Percentiles rank a stretch among this genome's conserved stretches.
phyloP scores from a whole-genome alignment of 2,888 invertebrate species.

The Phymatocera aterrima region DNA sequence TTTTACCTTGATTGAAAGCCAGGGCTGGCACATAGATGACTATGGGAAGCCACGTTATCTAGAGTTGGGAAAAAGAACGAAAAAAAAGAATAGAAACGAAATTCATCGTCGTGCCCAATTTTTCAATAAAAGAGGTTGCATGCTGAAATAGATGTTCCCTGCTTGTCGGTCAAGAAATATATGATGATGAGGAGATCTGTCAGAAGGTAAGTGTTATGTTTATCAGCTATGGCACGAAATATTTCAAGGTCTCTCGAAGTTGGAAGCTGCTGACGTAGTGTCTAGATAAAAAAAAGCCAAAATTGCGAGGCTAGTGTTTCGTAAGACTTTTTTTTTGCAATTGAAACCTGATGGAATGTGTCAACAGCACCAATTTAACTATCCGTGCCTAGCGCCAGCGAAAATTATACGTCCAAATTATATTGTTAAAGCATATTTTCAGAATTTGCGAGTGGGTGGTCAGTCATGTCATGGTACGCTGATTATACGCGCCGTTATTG shows the following conservation, averaged over 20 bases:
- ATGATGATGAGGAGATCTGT: neutral
- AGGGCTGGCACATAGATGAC: conserved; percentile 87
- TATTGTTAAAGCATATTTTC: neutral
- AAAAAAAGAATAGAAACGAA: no score
- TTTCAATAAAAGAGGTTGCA: neutral
- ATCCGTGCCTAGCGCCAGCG: neutral
- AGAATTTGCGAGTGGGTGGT: conserved; percentile 27
- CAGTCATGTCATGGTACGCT: conserved; percentile 16
- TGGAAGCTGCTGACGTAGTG: neutral
- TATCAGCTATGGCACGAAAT: neutral
- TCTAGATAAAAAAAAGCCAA: neutral
- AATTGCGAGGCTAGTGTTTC: neutral
- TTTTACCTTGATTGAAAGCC: conserved; percentile 87
- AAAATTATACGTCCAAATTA: neutral
- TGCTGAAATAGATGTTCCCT: neutral
- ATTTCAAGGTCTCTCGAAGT: neutral
- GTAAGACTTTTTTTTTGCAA: neutral
- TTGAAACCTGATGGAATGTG: neutral
- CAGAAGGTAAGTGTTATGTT: neutral
- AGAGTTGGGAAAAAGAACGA: conserved; percentile 61
- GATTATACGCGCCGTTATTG: neutral
- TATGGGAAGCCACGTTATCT: conserved; percentile 87
- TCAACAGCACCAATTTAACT: neutral
- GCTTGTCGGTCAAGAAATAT: neutral
- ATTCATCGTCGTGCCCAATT: neutral